phyloP scores from a whole-genome alignment of 1,140 invertebrate species.

The Aethina tumida region DNA sequence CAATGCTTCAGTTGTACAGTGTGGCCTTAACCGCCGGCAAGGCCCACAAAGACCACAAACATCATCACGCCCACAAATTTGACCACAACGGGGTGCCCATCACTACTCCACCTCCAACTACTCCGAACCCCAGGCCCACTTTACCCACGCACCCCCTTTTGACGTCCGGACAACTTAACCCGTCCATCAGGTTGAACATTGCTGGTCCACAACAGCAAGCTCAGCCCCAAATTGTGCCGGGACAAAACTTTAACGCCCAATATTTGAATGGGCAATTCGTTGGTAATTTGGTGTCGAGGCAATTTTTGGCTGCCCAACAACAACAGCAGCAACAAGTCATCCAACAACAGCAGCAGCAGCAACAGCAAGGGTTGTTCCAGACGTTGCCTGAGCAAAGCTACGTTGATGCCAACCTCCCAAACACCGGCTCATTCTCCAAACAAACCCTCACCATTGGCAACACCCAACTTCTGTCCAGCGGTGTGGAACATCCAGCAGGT shows the following conservation, averaged over 20 bases:
- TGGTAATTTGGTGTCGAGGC: constrained; percentile 45
- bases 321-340: constrained; percentile 18
- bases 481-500: too few species aligned
- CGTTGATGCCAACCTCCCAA: constrained; percentile 5
- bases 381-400: too few species aligned
- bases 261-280: constrained; percentile 51
- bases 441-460: background rate
- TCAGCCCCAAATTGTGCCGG: constrained; percentile 39
- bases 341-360: constrained; percentile 9
- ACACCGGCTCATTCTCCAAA: constrained; percentile 19
- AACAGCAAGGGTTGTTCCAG: too few species aligned
- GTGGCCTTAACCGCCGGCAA: constrained; percentile 70
- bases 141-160: constrained; percentile 48
- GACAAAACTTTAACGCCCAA: constrained; percentile 40
- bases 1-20: constrained; percentile 65
- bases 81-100: constrained; percentile 59
- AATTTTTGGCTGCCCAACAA: constrained; percentile 36
- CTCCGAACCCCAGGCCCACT: constrained; percentile 39
- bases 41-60: constrained; percentile 73
- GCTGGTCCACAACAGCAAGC: constrained; percentile 31
- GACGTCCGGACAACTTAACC: constrained; percentile 58
- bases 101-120: constrained; percentile 47
- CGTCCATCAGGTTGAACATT: constrained; percentile 45
- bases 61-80: constrained; percentile 69
- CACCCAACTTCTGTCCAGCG: background rate